Base-by-base conservation (phyloP, 2,797 vertebrate species). In the Epinephelus awoara region DNA sequence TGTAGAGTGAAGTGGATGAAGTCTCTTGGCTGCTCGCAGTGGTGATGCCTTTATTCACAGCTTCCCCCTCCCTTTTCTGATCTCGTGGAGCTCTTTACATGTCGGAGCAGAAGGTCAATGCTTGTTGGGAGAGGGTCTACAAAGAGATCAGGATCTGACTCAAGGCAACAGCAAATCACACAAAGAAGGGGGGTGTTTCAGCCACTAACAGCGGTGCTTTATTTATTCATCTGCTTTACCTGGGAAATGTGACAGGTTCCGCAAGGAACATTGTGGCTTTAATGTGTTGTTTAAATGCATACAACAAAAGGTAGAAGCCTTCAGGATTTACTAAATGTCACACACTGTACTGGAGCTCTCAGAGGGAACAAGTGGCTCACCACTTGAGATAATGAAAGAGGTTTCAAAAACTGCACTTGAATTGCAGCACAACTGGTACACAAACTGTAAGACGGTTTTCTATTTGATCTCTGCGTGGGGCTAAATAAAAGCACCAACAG, bases 201-300 rank as follows among this genome's bases (percentile, higher is more conserved):
- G 80, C 74, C 82, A 75, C 84, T 57, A 63, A 88, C 66, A 66
- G 74, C 29, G 14, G 17, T 3, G 65, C 50, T 89, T 93, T 89
- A 91, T 91, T 92, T 91, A 91, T 94, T 94, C 86, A 92, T 93
- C 85, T 92, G 88, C 79, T 88, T 91, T 91, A 92, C 90, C 91
- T 91, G 89, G 87, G 86, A 91, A 87, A 87, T 88, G 89, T 91
- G 87, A 89, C 88, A 86, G 76, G 67, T 69, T 89, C 86, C 79
- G 73, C 72, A 0, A 89, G 87, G 88, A 88, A 57, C 75, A 69
- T 72, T 82, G n/a, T 50, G 83, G 73, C 85, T 92, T 89, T 90
- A 92, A 94, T 87, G 87, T 88, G 88, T 90, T 92, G 90, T 93
- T 90, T 92, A 89, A 93, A 91, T 88, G 83, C 90, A 89, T 79